Evolutionary conservation across 2,113 vertebrate genomes (phyloP), one percentile per base, ranked within the genome.

Genomic region (Clarias batrachus): DNA sequence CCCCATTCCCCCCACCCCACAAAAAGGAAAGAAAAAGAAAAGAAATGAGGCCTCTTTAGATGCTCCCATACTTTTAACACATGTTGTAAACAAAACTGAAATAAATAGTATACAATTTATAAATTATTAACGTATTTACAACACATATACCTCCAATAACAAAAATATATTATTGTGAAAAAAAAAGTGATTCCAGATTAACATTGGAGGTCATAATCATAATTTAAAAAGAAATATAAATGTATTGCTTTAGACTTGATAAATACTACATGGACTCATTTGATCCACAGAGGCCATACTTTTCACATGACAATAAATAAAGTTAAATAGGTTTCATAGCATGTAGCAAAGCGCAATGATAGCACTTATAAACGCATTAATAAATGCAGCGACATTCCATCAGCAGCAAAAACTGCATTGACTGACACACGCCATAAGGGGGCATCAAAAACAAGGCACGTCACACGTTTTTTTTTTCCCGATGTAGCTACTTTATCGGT

Each of bases 171-270:
- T 98, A 98, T 96, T 97, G 97, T 98, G 97, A 99, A 97, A 96
- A 96, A 96, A 96, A 96, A 97, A 97, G 96, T 96, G 98, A 97
- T 97, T 95, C 97, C 96, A 97, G 97, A 98, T 99, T 98, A 99
- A 98, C 97, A 99, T 97, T 97, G 97, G 97, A 97, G 96, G 97
- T 97, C 97, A 98, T 98, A 99, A 97, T 97, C 97, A 99, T 98
- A 99, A 99, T 97, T 99, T 98, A 97, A 97, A 98, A 97, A 97
- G 98, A 97, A 98, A 98, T 98, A 99, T 97, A 99, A 97, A 98
- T 99, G 97, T 99, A 99, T 98, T 98, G 97, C 96, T 99, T 97
- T 97, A 98, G 97, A 98, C 97, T 96, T 94, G 97, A 99, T 99
- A 99, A 99, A 99, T 98, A 99, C 97, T 97, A 97, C 97, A 98